Conservation (phyloP, 2,797 vertebrate genomes). For the Hemibagrus guttatus region DNA sequence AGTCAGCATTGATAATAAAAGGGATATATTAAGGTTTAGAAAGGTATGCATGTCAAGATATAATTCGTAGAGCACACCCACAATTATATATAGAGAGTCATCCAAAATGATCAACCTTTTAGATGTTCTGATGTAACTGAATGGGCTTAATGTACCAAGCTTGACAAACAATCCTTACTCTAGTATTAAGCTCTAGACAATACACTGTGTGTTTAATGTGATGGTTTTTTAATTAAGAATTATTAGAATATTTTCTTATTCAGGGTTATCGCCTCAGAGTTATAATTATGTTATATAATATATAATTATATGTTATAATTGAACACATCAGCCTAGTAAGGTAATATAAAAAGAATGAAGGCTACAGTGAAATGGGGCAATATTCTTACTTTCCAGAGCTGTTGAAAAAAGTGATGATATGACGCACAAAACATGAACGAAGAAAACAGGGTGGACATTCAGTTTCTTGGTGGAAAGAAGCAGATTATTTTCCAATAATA, state of each 20-base stretch:
- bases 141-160: background rate
- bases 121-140: background rate
- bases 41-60: background rate
- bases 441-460: no score
- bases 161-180: background rate
- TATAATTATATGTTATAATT: no score
- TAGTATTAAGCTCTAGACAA: background rate
- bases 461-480: background rate
- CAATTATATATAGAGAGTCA: background rate
- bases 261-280: background rate
- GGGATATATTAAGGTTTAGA: background rate
- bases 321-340: background rate
- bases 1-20: background rate
- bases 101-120: background rate
- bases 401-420: background rate
- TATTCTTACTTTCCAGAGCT: background rate
- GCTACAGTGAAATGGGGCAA: background rate
- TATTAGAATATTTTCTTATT: background rate
- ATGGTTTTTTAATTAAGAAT: background rate
- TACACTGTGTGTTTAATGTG: background rate
- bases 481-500: background rate
- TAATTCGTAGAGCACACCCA: background rate
- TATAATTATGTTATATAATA: no score
- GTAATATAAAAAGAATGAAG: background rate
- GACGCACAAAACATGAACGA: background rate